These are phyloP conservation scores for Sebastes trivittatus DNA, from an alignment of 2,797 vertebrate genomes.

Conservation along the genomic window DNA sequence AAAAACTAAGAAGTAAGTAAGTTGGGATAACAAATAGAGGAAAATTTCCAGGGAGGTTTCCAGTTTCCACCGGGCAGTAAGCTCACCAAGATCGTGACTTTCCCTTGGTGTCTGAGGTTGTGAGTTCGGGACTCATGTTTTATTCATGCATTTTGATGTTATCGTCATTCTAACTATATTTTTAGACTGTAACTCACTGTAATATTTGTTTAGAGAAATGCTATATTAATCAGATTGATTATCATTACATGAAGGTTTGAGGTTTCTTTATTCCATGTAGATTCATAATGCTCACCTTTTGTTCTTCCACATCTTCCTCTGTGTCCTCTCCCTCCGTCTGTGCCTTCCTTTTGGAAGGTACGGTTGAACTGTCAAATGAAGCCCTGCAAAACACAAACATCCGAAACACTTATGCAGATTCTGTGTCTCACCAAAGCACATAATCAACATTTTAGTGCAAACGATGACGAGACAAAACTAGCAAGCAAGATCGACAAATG, in stretches of 20 bases:
- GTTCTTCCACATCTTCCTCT: conserved; percentile 94
- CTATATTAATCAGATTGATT: not conserved
- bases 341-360: conserved; percentile 87
- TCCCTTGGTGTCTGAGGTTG: too few relatives aligned
- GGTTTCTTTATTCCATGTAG: not conserved
- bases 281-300: conserved; percentile 80
- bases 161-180: not conserved
- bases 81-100: too few relatives aligned
- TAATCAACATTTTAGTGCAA: not conserved
- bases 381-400: conserved; percentile 78
- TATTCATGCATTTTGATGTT: too few relatives aligned
- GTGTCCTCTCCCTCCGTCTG: conserved; percentile 90
- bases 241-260: not conserved
- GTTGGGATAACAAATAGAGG: not conserved
- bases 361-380: conserved; percentile 88
- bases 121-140: too few relatives aligned
- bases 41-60: too few relatives aligned
- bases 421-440: not conserved
- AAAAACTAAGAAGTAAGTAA: not conserved
- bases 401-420: not conserved
- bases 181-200: not conserved
- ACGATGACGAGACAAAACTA: not conserved
- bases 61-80: too few relatives aligned
- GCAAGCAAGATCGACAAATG: not conserved
- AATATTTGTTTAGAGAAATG: not conserved